These are phyloP conservation scores for Copidosoma floridanum DNA, from an alignment of 1,140 invertebrate genomes.

Conservation along the genomic window DNA sequence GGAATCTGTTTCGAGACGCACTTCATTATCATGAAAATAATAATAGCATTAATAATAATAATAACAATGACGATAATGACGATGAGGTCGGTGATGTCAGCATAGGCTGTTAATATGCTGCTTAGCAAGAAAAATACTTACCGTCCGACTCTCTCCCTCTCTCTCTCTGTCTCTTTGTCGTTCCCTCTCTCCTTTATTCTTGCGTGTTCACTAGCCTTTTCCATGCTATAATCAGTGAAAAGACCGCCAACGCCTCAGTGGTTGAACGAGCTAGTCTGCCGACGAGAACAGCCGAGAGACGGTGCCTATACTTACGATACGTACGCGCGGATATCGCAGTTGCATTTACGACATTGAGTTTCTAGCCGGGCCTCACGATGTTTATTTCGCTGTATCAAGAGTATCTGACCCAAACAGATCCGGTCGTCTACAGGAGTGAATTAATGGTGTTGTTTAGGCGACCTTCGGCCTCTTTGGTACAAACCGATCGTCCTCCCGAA, in stretches of 20 bases:
- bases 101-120: constrained; percentile 50
- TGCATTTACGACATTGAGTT: too few species aligned
- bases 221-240: constrained; percentile 41
- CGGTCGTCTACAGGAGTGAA: constrained; percentile 45
- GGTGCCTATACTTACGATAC: too few species aligned
- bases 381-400: constrained; percentile 51
- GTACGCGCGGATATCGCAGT: too few species aligned
- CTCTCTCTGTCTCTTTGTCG: too few species aligned
- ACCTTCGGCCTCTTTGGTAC: constrained; percentile 22
- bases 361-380: constrained; percentile 40
- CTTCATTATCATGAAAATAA: too few species aligned
- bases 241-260: constrained; percentile 35
- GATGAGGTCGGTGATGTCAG: constrained; percentile 55
- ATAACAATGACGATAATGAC: too few species aligned
- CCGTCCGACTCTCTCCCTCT: too few species aligned
- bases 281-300: too few species aligned
- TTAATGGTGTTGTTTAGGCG: constrained; percentile 44
- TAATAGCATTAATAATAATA: too few species aligned
- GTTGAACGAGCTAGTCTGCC: constrained; percentile 3
- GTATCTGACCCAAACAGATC: constrained; percentile 41
- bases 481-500: constrained; percentile 24
- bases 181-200: background rate
- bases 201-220: constrained; percentile 29
- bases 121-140: too few species aligned
- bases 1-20: constrained; percentile 53